Percentiles rank a stretch among this genome's conserved stretches.
These are phyloP conservation scores for Fratercula arctica DNA, from an alignment of 2,797 vertebrate genomes.

Conservation along the genomic window DNA sequence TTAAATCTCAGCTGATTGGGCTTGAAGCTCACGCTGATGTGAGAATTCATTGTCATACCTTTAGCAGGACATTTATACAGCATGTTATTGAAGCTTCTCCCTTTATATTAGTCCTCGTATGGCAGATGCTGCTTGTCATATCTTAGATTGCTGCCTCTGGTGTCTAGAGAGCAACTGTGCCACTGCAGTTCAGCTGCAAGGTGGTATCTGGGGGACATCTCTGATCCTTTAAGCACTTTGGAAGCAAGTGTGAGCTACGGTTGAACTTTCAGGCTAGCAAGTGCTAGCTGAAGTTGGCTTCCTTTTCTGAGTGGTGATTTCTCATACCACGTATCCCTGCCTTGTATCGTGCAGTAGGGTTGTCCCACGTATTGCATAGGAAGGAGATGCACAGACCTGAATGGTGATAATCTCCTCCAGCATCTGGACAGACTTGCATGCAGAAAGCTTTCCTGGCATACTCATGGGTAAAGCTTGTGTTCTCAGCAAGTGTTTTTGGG, in stretches of 20 bases:
- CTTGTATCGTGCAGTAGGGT: neutral
- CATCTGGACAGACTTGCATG: neutral
- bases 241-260: neutral
- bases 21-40: neutral
- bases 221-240: neutral
- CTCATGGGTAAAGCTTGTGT: neutral
- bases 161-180: neutral
- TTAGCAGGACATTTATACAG: neutral
- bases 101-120: neutral
- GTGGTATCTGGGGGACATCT: neutral
- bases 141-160: neutral
- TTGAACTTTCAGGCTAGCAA: neutral
- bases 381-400: neutral
- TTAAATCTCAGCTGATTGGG: neutral
- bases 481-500: neutral
- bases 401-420: neutral
- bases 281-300: neutral
- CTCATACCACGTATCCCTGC: neutral
- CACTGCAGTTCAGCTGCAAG: neutral
- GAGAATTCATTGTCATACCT: neutral
- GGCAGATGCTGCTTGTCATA: neutral
- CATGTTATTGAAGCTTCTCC: accelerated
- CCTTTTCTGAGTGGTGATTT: neutral
- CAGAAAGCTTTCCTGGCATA: neutral
- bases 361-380: neutral